Evolutionary conservation across 1,140 invertebrate genomes (phyloP), one percentile per base, ranked within the genome.

Genomic region (Scaptomyza pallida): DNA sequence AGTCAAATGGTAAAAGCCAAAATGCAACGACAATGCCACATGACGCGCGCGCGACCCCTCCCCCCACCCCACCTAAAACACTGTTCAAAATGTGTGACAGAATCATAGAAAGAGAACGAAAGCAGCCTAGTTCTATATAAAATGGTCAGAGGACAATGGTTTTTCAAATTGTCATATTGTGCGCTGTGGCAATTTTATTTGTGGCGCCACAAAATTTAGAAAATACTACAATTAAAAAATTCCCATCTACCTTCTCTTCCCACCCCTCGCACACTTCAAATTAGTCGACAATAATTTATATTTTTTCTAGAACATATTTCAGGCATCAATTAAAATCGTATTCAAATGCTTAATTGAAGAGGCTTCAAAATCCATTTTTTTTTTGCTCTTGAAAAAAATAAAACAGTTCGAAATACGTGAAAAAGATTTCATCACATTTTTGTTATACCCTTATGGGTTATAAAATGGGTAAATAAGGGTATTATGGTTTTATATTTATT

Each of bases 1-100:
- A 80, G 76, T 86, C 76, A 86, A 85, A 83, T 50, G 81, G 68
- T 62, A 86, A 85, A 85, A 86, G 81, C 73, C 77, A 80, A 30
- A 37, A 37, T 12, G 33, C n/a, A 83, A 79, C 59, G 61, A 70
- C 55, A 67, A 61, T 72, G 62, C 61, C 76, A 33, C 52, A 52
- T 72, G 62, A 50, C 35, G 67, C 50, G 2, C n/a, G n/a, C n/a
- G n/a, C n/a, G n/a, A n/a, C n/a, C n/a, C n/a, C n/a, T n/a, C n/a
- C n/a, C n/a, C n/a, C n/a, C n/a, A n/a, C 17, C 60, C 72, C 30
- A 30, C 26, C 8, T 26, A 79, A 71, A 64, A 61, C 48, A 70
- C 19, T 75, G 59, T 50, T 59, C 51, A 65, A 37, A 44, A 15
- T 3, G 10, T 12, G 13, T 15, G 16, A 23, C 16, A 26, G 12